Conservation (phyloP, 2,797 vertebrate genomes). For the Capromys pilorides region DNA sequence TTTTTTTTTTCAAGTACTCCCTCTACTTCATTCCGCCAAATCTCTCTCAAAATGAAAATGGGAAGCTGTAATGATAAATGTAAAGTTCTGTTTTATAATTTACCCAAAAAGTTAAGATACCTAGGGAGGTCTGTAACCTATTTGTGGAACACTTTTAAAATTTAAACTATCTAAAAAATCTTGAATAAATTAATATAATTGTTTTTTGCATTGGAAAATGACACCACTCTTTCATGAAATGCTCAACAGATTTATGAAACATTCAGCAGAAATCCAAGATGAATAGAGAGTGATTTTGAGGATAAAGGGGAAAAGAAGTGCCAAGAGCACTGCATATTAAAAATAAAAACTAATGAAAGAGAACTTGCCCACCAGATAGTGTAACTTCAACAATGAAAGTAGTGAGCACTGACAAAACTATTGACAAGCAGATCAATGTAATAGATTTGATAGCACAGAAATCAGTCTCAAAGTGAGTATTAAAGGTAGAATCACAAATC, state of each 20-base stretch:
- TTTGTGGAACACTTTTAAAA: slow-evolving; percentile 31
- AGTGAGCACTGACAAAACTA: slow-evolving; percentile 36
- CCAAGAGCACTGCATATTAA: slow-evolving; percentile 11
- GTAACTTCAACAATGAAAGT: slow-evolving; percentile 66
- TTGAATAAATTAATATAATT: slow-evolving; percentile 24
- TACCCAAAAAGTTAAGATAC: slow-evolving; percentile 38
- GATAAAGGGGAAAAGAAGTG: slow-evolving; percentile 12
- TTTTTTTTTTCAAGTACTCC: slow-evolving; percentile 52
- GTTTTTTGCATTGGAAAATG: slow-evolving; percentile 51
- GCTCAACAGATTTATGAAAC: slow-evolving; percentile 51
- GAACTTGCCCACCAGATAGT: slow-evolving; percentile 2
- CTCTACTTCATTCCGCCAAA: slow-evolving; percentile 44
- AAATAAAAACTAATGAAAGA: slow-evolving; percentile 56
- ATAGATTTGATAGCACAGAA: slow-evolving; percentile 52
- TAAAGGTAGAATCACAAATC: slow-evolving; percentile 55
- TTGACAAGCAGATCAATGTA: slow-evolving; percentile 38
- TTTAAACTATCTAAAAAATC: slow-evolving; percentile 18
- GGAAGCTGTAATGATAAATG: slow-evolving; percentile 55
- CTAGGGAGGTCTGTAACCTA: slow-evolving; percentile 37
- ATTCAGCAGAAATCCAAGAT: slow-evolving; percentile 53
- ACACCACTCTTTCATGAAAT: slow-evolving; percentile 59
- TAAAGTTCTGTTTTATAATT: slow-evolving; percentile 30
- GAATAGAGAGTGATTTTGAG: slow-evolving; percentile 52
- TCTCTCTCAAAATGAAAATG: slow-evolving; percentile 57
- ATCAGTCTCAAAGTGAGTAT: slow-evolving; percentile 36